A percentile compares a stretch with the other conserved stretches of the same genome.
Evolutionary conservation across 2,888 invertebrate genomes (phyloP).

Genomic region (Pyrrhia umbra): DNA sequence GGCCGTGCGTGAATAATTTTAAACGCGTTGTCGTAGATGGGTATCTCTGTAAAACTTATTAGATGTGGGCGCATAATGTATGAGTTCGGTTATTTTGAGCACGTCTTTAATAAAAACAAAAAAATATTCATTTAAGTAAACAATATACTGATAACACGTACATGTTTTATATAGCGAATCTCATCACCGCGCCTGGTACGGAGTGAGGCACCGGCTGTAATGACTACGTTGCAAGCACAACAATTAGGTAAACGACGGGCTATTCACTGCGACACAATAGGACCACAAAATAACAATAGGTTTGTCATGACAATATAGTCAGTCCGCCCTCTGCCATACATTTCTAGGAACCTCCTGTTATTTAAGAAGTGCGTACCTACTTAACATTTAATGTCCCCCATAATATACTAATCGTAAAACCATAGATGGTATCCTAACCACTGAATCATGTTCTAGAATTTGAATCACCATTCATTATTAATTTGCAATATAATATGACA

Average conservation of each 20-base stretch:
- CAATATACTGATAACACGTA: slow-evolving; percentile 10
- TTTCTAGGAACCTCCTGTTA: slow-evolving; percentile 24
- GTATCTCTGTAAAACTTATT: slow-evolving; percentile 18
- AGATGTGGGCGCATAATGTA: not conserved
- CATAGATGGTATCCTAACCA: not conserved
- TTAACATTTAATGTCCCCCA: slow-evolving; percentile 17
- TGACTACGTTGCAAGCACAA: slow-evolving; percentile 41
- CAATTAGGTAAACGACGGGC: slow-evolving; percentile 55
- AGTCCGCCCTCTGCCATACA: slow-evolving; percentile 41
- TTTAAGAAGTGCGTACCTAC: slow-evolving; percentile 1
- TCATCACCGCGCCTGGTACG: slow-evolving; percentile 31
- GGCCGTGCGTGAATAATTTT: slow-evolving; percentile 6
- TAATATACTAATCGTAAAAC: slow-evolving; percentile 11
- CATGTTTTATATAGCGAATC: slow-evolving; percentile 10
- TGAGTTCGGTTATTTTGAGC: not conserved
- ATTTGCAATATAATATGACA: no score
- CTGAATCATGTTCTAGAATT: slow-evolving; percentile 10
- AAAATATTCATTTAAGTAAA: slow-evolving; percentile 19
- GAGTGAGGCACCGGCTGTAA: slow-evolving; percentile 28
- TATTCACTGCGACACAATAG: slow-evolving; percentile 56
- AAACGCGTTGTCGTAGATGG: slow-evolving; percentile 2
- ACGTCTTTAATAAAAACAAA: slow-evolving; percentile 2
- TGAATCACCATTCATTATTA: slow-evolving; percentile 1
- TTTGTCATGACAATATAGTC: slow-evolving; percentile 47
- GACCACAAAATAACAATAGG: slow-evolving; percentile 53